phyloP scores from a whole-genome alignment of 2,113 vertebrate species.

The Chionomys nivalis region DNA sequence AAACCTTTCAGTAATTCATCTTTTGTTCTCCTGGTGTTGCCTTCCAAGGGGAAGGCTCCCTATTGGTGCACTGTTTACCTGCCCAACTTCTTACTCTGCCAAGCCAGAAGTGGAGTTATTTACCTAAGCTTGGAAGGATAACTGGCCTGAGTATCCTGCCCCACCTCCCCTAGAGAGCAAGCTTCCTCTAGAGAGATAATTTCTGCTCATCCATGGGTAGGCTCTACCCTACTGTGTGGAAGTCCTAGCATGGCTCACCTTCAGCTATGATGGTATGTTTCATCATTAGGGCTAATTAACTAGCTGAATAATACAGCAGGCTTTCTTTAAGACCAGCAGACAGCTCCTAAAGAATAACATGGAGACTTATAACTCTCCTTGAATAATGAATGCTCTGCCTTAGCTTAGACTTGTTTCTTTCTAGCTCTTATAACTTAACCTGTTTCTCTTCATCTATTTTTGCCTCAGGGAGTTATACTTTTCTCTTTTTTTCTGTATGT shows the following conservation, averaged over 20 bases:
- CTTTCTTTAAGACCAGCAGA: background rate
- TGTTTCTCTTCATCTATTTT: background rate
- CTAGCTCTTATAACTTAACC: background rate
- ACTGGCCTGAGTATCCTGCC: background rate
- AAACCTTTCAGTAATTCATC: background rate
- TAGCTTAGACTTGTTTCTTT: background rate
- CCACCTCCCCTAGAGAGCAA: background rate
- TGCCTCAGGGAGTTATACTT: background rate
- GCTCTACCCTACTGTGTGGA: background rate
- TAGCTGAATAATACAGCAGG: background rate
- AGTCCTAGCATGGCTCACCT: background rate
- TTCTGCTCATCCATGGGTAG: background rate
- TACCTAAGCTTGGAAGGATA: background rate
- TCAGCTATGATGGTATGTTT: background rate
- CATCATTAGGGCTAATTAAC: background rate
- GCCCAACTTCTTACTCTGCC: background rate
- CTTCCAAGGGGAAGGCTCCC: background rate
- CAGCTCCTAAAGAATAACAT: background rate
- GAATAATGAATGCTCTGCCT: background rate
- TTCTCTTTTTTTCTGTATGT: background rate
- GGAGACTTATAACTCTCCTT: background rate
- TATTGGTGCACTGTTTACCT: background rate
- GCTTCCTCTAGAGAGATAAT: background rate
- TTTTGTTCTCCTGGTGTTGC: background rate
- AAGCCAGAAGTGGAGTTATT: background rate